Evolutionary conservation across 1,140 invertebrate genomes (phyloP).

Genomic region (Holcopasites calliopsidis): DNA sequence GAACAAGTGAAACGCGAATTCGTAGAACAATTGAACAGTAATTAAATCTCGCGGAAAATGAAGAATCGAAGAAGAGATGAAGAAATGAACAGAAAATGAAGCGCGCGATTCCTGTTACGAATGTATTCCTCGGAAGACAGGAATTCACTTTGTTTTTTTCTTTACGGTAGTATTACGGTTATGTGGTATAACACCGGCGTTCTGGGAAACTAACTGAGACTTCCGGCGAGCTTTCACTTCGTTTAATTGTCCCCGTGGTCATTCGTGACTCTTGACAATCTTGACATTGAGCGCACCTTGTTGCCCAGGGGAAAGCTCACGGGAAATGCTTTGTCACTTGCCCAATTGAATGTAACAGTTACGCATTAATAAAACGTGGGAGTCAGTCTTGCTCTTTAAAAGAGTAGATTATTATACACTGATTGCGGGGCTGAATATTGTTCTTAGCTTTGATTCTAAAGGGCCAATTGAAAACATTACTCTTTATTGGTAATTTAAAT

Average conservation of each 20-base stretch:
- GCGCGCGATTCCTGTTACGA: neutral
- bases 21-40: neutral
- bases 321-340: neutral
- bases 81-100: no score
- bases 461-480: no score
- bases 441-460: no score
- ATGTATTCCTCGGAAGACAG: neutral
- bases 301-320: conserved; percentile 51
- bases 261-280: conserved; percentile 52
- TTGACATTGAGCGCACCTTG: conserved; percentile 63
- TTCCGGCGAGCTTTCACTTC: conserved; percentile 66
- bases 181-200: conserved; percentile 29
- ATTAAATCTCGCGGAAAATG: neutral
- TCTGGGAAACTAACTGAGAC: conserved; percentile 59
- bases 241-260: conserved; percentile 61
- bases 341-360: conserved; percentile 19
- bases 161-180: conserved; percentile 30
- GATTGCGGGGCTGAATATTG: no score
- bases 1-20: neutral
- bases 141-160: conserved; percentile 6
- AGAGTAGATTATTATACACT: no score
- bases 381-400: neutral
- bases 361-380: neutral
- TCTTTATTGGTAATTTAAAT: no score
- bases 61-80: no score